Base-by-base conservation (phyloP, 1,140 invertebrate species). In the Apis cerana region DNA sequence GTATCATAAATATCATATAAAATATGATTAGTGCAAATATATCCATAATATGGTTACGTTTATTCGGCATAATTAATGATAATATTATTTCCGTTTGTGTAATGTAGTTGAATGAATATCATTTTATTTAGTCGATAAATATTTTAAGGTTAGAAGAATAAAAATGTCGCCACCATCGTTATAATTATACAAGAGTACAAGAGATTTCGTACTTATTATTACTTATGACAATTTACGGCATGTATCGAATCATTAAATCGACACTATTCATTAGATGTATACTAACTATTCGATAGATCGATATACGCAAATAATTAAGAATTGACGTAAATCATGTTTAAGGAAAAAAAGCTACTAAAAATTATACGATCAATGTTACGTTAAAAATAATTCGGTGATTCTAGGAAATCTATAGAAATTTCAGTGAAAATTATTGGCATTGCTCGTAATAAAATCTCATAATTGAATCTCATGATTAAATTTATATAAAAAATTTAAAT, bases 81-180 rank as follows among this genome's bases (percentile, higher is more conserved):
- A 80, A 80, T 62, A 54, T 58, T n/a, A 23, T 27, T 54, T n/a
- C 7, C 15, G 33, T 12, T 12, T 17, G 33, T 17, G 56, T 62
- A 43, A 78, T 71, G 58, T 72, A 71, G 23, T 17, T 56, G 17
- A n/a, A 58, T 23, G 56, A 70, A 72, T 52, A 15, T 54, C 59
- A 52, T 62, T 71, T 77, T 59, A 54, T 58, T n/a, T 56, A 33
- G n/a, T 80, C n/a, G 27, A 19, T 33, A 59, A 69, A 52, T 64
- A n/a, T 27, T 19, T 50, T 52, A 21, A 17, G 27, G 17, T 27
- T 58, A 67, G 43, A 54, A n/a, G 65, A 52, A 15, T n/a, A 69
- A 56, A 58, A 59, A 59, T 21, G 11, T 56, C 33, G 62, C 23
- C 62, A 61, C 59, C 19, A n/a, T 56, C 13, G 19, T 65, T 4